Evolutionary conservation across 2,113 vertebrate genomes (phyloP).

Genomic region (Cinclus cinclus): DNA sequence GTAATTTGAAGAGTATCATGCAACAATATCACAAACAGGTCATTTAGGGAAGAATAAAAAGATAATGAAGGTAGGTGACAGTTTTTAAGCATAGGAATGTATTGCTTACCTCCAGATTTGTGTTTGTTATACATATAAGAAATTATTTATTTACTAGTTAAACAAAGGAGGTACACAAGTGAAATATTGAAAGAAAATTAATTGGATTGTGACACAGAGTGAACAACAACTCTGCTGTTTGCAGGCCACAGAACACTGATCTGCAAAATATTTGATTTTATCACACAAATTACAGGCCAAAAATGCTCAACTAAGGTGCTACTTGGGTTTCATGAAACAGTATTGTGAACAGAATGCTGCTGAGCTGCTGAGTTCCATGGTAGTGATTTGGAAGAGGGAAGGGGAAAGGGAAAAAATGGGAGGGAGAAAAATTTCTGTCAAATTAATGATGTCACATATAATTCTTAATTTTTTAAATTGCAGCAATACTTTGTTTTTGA

Average conservation of each 20-base stretch:
- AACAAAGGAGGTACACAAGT: not conserved
- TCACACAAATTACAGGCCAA: not conserved
- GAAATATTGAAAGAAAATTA: not conserved
- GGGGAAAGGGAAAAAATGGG: accelerated
- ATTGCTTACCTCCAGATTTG: not conserved
- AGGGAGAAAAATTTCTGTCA: not conserved
- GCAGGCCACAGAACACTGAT: accelerated
- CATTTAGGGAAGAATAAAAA: not conserved
- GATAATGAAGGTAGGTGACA: not conserved
- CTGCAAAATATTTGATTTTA: not conserved
- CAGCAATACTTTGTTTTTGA: not conserved
- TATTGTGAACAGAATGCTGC: not conserved
- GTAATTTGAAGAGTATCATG: not conserved
- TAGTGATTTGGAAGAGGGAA: not conserved
- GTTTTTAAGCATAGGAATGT: not conserved
- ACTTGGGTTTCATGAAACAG: not conserved
- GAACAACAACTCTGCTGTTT: not conserved
- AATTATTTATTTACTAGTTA: not conserved
- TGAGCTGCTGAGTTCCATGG: not conserved
- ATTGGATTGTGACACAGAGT: not conserved
- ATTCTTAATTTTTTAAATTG: not conserved
- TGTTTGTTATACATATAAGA: not conserved
- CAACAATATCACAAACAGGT: not conserved
- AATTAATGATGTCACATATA: not conserved
- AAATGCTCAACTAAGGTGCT: not conserved